phyloP scores from a whole-genome alignment of 2,113 vertebrate genomes.

The Phasianus colchicus region DNA sequence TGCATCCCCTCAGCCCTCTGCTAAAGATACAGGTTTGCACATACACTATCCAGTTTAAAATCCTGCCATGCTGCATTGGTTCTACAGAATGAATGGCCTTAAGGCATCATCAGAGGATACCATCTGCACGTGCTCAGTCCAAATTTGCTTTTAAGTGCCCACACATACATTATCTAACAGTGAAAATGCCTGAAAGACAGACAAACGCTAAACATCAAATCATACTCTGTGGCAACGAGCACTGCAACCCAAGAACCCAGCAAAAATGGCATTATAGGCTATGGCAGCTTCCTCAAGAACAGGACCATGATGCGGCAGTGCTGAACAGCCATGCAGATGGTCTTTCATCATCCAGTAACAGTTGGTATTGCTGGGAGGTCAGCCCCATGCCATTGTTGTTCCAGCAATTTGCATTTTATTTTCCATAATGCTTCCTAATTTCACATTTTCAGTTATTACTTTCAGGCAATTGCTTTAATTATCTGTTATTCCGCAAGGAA shows the following conservation, averaged over 20 bases:
- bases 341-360: constrained; percentile 20
- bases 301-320: not conserved
- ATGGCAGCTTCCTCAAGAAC: not conserved
- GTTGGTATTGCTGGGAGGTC: constrained; percentile 50
- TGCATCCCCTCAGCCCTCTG: not conserved
- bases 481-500: constrained; percentile 74
- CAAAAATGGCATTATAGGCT: not conserved
- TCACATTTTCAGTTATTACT: constrained; percentile 75
- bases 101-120: not conserved
- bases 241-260: not conserved
- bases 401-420: constrained; percentile 75
- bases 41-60: not conserved
- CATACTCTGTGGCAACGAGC: not conserved
- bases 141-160: not conserved
- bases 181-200: not conserved
- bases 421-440: constrained; percentile 71
- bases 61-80: not conserved
- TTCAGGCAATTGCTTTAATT: constrained; percentile 79
- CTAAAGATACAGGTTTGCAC: not conserved
- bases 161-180: not conserved
- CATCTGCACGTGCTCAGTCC: not conserved
- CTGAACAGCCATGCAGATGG: not conserved
- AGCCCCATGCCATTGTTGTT: constrained; percentile 42
- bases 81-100: not conserved
- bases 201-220: not conserved